These are phyloP conservation scores for Schizothorax lantsangensis DNA, from an alignment of 2,797 vertebrate species.

Conservation along the genomic window DNA sequence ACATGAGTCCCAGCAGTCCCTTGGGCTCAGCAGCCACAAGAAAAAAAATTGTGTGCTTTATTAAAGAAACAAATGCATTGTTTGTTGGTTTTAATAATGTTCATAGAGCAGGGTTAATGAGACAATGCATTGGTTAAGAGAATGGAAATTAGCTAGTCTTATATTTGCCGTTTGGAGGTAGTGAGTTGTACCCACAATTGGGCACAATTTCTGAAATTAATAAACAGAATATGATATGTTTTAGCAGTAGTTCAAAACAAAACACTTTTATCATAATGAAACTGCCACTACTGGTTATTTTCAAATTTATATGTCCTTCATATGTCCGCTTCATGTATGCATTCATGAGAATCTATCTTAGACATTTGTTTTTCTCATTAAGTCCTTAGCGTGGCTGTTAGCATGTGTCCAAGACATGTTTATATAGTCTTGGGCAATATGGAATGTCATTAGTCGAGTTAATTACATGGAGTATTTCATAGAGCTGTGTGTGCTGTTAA, in stretches of 20 bases:
- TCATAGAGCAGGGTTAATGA: not conserved
- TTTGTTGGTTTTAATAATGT: slow-evolving; percentile 8
- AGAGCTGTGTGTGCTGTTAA: not conserved
- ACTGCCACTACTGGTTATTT: not conserved
- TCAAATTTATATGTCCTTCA: not conserved
- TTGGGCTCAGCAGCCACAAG: not conserved
- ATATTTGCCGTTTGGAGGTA: not conserved
- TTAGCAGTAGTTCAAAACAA: not conserved
- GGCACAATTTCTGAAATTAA: not conserved
- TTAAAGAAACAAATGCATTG: not conserved
- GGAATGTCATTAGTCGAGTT: slow-evolving; percentile 6
- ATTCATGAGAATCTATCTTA: not conserved
- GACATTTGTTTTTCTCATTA: slow-evolving; percentile 6
- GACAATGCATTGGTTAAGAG: not conserved
- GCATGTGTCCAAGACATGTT: not conserved
- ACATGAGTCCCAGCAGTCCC: slow-evolving; percentile 4
- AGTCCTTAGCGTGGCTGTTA: not conserved
- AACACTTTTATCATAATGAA: not conserved
- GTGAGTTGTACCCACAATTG: not conserved
- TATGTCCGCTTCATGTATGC: not conserved
- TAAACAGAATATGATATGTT: too few relatives aligned
- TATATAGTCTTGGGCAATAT: slow-evolving; percentile 3
- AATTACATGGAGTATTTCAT: slow-evolving; percentile 19
- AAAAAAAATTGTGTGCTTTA: slow-evolving; percentile 1
- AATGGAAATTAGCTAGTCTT: not conserved